Evolutionary conservation across 2,888 invertebrate species (phyloP), one percentile per base, ranked within the genome.

Genomic region (Cheilosia impressa): DNA sequence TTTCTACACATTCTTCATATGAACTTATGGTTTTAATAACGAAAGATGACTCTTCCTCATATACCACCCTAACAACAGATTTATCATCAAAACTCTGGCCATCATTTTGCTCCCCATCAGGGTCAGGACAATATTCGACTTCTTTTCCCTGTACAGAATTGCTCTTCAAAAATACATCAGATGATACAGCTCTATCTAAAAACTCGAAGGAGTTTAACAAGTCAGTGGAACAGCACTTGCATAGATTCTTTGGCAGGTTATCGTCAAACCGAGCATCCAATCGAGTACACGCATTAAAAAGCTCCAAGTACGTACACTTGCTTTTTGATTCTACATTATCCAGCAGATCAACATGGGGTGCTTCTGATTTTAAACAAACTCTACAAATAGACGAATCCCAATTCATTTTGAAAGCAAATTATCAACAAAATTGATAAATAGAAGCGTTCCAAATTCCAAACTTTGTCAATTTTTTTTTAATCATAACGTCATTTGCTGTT

Each of bases 211-310:
- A 24, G 0, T 7, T 55, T 15, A 72, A 47, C 7, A 87, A 63
- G 4, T 87, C 79, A 17, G 52, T 58, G 15, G 76, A 57, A 47
- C 87, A 87, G 7, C 15, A 7, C 13, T 68, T 31, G 34, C 87
- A 87, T 45, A 87, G 58, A 22, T 34, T 66, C 22, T 84, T 62
- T 15, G 87, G 87, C 10, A 84, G 66, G 1, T 72, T 19, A 7
- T 87, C 87, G 2, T 55, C 53, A 2, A 66, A 34, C 1, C 19
- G 31, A 0, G 79, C 87, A 19, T 60, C 57, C 31, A 87, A 53
- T 19, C 27, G 9, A 0, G 87, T 87, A 22, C 84, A 87, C 0
- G 72, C 38, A 43, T 84, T 87, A 1, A 84, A 87, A n/a, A 87
- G 50, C n/a, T 87, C 75, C 4, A 87, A 22, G n/a, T 76, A 85